phyloP scores from a whole-genome alignment of 1,140 invertebrate genomes.

The Hypsibius dujardini region DNA sequence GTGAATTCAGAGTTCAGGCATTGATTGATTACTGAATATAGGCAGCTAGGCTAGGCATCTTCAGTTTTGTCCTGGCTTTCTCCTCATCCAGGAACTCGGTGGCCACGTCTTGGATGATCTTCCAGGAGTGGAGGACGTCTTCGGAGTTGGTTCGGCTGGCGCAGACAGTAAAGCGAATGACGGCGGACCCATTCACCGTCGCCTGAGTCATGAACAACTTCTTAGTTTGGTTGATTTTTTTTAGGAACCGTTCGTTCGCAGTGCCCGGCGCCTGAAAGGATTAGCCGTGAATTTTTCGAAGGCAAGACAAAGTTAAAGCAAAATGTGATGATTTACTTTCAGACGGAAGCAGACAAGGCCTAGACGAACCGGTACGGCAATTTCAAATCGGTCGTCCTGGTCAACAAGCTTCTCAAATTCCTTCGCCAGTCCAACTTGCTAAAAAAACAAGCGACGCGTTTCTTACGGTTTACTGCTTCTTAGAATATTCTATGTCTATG shows the following conservation, averaged over 20 bases:
- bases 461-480: too few species aligned
- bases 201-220: slow-evolving; percentile 67
- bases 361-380: slow-evolving; percentile 49
- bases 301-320: too few species aligned
- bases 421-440: slow-evolving; percentile 53
- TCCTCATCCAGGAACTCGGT: background rate
- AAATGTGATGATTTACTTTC: too few species aligned
- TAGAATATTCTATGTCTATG: too few species aligned
- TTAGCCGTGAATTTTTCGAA: too few species aligned
- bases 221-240: slow-evolving; percentile 53
- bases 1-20: too few species aligned
- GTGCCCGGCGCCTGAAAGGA: too few species aligned
- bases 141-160: slow-evolving; percentile 46
- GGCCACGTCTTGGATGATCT: slow-evolving; percentile 46
- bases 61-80: background rate
- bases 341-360: slow-evolving; percentile 73
- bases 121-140: slow-evolving; percentile 64
- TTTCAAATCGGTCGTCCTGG: slow-evolving; percentile 55
- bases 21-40: too few species aligned
- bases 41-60: background rate
- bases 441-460: too few species aligned
- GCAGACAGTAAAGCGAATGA: slow-evolving; percentile 67
- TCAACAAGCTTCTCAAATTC: slow-evolving; percentile 52
- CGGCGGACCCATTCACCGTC: slow-evolving; percentile 42
- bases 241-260: slow-evolving; percentile 55